Base-by-base conservation (phyloP, 1,140 invertebrate species). In the Pseudachorutes palmiensis region DNA sequence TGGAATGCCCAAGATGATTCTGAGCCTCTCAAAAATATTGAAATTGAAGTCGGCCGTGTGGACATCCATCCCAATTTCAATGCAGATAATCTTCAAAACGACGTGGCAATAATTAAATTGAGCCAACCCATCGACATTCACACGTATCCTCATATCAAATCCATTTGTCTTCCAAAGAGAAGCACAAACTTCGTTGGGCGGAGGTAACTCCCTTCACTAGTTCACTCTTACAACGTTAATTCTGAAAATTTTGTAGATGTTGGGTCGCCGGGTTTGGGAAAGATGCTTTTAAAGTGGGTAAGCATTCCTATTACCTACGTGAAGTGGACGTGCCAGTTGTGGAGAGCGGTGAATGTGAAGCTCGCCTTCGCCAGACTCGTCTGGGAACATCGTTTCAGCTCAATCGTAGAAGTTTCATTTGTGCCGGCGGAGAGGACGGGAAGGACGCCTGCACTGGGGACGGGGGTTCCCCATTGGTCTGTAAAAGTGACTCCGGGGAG, bases 261-360 rank as follows among this genome's bases (percentile, higher is more conserved):
- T 85, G 81, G 81, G 87, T 90, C 0, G 82, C 88, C 0, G 89
- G 89, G n/a, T 91, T 89, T 88, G 89, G 89, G 29, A 89, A 89
- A 73, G 82, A 89, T 74, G 83, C 85, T 70, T 91, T 90, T 72
- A 86, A 86, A 16, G 70, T 62, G n/a, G 86, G 86, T 0, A 80
- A 79, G 41, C 87, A 86, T 74, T 87, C 88, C 75, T 82, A 82
- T 59, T 83, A 87, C 29, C 74, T 87, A 70, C 85, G 85, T 70
- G 80, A 87, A 75, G 85, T 90, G 0, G 87, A 89, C 62, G 83
- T 91, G 0, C 85, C 87, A 0, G 80, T 91, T 41, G 75, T 88
- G 12, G 78, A 80, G n/a, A 76, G 81, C 3, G 76, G 78, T 2
- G 79, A 80, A 5, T 91, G 89, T 69, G 84, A 90, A 75, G 75